A percentile compares a stretch with the other conserved stretches of the same genome.
Evolutionary conservation across 2,113 vertebrate species (phyloP).

Genomic region (Xenopus tropicalis): DNA sequence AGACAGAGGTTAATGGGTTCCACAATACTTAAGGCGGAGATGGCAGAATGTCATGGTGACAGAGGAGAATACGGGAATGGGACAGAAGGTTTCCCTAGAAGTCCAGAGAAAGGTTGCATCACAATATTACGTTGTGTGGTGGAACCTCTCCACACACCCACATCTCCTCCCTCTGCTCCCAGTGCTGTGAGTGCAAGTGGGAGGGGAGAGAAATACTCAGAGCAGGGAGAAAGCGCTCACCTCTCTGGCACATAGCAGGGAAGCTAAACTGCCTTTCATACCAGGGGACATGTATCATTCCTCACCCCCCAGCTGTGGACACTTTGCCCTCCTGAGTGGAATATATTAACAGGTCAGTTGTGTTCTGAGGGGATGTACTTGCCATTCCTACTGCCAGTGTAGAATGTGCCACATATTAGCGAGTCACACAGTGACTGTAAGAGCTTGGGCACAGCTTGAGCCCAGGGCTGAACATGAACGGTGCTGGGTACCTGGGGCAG

Average conservation of each 20-base stretch:
- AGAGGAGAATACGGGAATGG: neutral
- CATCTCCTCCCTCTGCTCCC: slow-evolving; percentile 12
- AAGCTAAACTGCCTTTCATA: neutral
- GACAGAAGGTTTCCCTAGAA: neutral
- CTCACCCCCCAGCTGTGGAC: neutral
- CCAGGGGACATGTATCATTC: neutral
- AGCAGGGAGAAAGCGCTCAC: slow-evolving; percentile 10
- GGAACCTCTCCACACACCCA: neutral
- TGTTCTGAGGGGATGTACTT: neutral
- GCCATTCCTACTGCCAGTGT: too few species aligned
- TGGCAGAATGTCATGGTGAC: neutral
- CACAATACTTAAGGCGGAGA: neutral
- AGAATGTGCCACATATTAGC: too few species aligned
- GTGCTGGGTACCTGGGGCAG: too few species aligned
- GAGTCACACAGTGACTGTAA: too few species aligned
- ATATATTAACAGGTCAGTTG: slow-evolving; percentile 8
- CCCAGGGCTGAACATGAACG: too few species aligned
- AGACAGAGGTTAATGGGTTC: neutral
- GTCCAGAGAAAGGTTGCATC: neutral
- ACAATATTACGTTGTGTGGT: neutral
- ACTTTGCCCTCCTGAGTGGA: neutral
- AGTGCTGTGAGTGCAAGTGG: slow-evolving; percentile 19
- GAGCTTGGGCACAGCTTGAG: too few species aligned
- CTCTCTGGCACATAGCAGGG: slow-evolving; percentile 20
- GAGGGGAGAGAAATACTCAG: slow-evolving; percentile 7